phyloP scores from a whole-genome alignment of 2,113 vertebrate genomes.

The Myxocyprinus asiaticus region DNA sequence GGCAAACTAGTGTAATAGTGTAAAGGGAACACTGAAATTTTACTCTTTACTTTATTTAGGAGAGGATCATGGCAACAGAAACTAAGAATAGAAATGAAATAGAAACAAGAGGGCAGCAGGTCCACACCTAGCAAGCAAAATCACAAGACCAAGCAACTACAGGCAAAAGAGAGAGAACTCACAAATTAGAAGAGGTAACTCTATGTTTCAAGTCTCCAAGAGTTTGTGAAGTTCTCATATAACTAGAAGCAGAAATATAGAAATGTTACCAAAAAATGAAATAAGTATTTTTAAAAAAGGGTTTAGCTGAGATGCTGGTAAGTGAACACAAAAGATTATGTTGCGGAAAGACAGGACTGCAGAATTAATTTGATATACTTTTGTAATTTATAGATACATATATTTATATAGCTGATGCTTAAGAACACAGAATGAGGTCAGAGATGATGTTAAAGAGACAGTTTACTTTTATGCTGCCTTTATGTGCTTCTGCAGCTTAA shows the following conservation, averaged over 20 bases:
- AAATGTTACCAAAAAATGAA: background rate
- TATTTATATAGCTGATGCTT: too few relatives aligned
- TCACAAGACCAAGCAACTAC: constrained; percentile 24
- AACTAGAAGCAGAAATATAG: constrained; percentile 78
- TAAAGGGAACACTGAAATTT: too few relatives aligned
- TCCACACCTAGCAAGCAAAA: constrained; percentile 14
- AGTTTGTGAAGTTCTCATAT: constrained; percentile 84
- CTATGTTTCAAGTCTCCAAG: constrained; percentile 86
- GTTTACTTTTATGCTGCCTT: too few relatives aligned
- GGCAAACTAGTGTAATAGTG: too few relatives aligned
- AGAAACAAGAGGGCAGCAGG: background rate
- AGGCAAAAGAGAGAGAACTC: constrained; percentile 68
- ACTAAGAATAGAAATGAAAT: background rate
- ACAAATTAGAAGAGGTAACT: constrained; percentile 83
- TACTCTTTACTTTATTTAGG: too few relatives aligned
- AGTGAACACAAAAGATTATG: background rate
- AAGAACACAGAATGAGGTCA: too few relatives aligned
- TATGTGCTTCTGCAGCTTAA: too few relatives aligned
- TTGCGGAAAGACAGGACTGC: background rate
- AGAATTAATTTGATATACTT: background rate
- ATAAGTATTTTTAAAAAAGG: background rate
- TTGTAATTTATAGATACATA: too few relatives aligned
- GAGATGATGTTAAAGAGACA: too few relatives aligned
- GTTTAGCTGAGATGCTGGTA: constrained; percentile 2
- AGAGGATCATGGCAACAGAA: background rate